These are phyloP conservation scores for Pseudomyrmex gracilis DNA, from an alignment of 1,140 invertebrate genomes.

Conservation along the genomic window DNA sequence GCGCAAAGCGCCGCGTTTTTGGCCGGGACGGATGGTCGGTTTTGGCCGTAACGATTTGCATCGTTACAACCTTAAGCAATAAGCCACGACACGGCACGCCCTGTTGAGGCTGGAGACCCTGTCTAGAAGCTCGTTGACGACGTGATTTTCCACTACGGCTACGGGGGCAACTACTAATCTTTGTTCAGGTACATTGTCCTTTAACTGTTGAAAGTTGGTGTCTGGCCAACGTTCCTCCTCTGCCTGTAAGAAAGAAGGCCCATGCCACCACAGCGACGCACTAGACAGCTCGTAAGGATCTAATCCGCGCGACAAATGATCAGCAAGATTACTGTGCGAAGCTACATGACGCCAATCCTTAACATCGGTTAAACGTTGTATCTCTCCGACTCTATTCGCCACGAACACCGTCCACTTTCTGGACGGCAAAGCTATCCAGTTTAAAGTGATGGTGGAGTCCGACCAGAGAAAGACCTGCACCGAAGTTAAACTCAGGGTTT, in stretches of 20 bases:
- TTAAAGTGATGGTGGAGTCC: neutral
- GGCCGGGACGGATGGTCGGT: no score
- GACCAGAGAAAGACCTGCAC: neutral
- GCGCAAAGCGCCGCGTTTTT: no score
- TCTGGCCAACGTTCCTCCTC: neutral
- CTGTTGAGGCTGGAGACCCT: neutral
- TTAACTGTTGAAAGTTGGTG: neutral
- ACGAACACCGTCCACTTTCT: neutral
- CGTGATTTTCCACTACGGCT: rapidly evolving
- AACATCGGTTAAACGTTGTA: neutral
- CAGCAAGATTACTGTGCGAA: neutral
- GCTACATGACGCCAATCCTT: neutral
- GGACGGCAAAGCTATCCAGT: neutral
- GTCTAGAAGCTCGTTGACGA: neutral
- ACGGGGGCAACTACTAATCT: rapidly evolving
- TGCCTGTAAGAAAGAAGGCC: neutral
- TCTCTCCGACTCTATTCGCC: neutral
- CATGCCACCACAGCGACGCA: neutral
- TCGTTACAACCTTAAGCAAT: neutral
- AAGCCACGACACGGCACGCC: neutral
- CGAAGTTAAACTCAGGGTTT: rapidly evolving
- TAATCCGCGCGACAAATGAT: neutral
- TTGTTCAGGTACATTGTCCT: neutral
- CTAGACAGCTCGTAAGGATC: neutral
- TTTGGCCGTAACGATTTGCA: no score